Evolutionary conservation across 2,797 vertebrate genomes (phyloP).

Genomic region (Galagoides demidoff): DNA sequence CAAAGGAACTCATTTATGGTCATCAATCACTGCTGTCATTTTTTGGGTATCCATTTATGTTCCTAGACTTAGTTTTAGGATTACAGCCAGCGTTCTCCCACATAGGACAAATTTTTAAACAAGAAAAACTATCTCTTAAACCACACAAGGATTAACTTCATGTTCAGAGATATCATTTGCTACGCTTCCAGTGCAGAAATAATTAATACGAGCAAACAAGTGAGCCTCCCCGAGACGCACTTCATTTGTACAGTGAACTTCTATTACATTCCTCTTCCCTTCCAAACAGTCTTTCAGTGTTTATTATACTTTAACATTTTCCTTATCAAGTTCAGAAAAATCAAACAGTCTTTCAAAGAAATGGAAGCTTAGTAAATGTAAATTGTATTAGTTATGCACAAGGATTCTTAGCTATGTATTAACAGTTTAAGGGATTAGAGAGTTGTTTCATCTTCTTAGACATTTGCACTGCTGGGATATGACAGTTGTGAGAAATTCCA

Average conservation of each 20-base stretch:
- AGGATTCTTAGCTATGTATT: conserved; percentile 68
- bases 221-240: background rate
- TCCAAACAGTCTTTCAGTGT: conserved; percentile 55
- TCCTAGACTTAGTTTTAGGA: conserved; percentile 41
- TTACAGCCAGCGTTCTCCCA: conserved; percentile 40
- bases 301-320: conserved; percentile 52
- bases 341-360: conserved; percentile 65
- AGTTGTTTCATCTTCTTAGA: conserved; percentile 64
- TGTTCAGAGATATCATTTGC: conserved; percentile 58
- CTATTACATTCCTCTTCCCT: conserved; percentile 23
- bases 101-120: background rate
- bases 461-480: conserved; percentile 72
- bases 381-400: conserved; percentile 71
- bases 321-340: conserved; percentile 65
- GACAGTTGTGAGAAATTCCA: conserved; percentile 74
- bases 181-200: conserved; percentile 65
- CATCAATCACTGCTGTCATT: conserved; percentile 20
- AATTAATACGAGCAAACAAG: conserved; percentile 76
- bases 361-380: conserved; percentile 74
- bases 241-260: conserved; percentile 50
- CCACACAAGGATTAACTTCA: conserved; percentile 55
- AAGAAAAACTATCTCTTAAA: conserved; percentile 39
- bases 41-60: conserved; percentile 29
- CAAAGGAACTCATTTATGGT: conserved; percentile 29
- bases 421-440: conserved; percentile 80